phyloP scores from a whole-genome alignment of 92 coral and sea anemone genomes.

The Zoanthus sansibaricus region DNA sequence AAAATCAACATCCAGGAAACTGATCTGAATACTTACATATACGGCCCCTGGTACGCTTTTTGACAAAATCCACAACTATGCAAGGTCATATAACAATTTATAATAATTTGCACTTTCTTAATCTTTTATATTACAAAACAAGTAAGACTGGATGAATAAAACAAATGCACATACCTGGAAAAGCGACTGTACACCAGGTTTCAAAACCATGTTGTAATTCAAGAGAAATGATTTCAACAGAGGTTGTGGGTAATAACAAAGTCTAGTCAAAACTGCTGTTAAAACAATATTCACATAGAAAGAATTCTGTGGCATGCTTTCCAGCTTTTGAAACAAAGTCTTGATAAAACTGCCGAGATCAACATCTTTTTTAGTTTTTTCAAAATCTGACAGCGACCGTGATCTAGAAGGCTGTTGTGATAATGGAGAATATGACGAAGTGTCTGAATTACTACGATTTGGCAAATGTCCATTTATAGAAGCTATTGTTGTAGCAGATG shows the following conservation, averaged over 20 bases:
- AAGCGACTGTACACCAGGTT: constrained; percentile 95
- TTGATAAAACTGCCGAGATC: constrained; percentile 82
- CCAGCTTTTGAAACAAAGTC: constrained; percentile 89
- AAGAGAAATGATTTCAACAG: constrained; percentile 91
- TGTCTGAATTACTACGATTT: constrained; percentile 34
- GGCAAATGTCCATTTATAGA: constrained; percentile 46
- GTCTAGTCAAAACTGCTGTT: constrained; percentile 90
- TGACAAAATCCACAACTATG: no score
- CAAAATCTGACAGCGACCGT: constrained; percentile 69
- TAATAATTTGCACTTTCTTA: no score
- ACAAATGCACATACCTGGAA: constrained; percentile 81
- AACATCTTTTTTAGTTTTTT: constrained; percentile 56
- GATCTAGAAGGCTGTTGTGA: constrained; percentile 56
- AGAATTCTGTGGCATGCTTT: constrained; percentile 93
- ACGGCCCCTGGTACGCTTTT: no score
- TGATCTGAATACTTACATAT: no score
- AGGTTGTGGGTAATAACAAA: constrained; percentile 94
- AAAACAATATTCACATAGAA: constrained; percentile 92
- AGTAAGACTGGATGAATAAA: not conserved
- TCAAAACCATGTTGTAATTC: constrained; percentile 95
- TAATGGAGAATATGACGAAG: not conserved
- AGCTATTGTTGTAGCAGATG: constrained; percentile 17
- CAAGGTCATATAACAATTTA: no score
- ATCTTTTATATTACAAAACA: not conserved
- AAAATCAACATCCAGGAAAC: no score